Evolutionary conservation across 2,888 invertebrate species (phyloP), one percentile per base, ranked within the genome.

Genomic region (Spicauda simplicius): DNA sequence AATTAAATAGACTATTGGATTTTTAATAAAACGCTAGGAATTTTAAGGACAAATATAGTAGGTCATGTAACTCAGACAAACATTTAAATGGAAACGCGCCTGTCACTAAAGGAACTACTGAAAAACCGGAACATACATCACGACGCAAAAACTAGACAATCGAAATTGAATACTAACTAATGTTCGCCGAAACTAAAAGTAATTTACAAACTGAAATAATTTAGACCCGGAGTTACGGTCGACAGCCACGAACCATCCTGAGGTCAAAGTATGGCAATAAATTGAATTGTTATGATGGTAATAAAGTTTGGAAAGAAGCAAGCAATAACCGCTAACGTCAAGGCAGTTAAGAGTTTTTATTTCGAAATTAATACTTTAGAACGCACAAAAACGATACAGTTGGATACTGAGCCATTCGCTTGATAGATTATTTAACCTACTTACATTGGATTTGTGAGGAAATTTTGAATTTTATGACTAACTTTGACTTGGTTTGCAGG

Each of bases 201-300:
- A 64, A 70, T 70, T 69, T 70, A 70, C 65, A 71, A 70, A 69
- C 67, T 67, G 70, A 69, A 68, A 72, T 72, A 67, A 68, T 71
- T 72, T 65, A 59, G 68, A 57, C 50, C 33, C 37, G 58, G 70
- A 72, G 61, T 72, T 56, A 67, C 50, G 61, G 67, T 67, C 60
- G 60, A 61, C 69, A 67, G 68, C 73, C 73, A 73, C 72, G 74
- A 75, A 76, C 73, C 68, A 54, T 70, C 67, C 57, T 67, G 61
- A 73, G 74, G 76, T 70, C 75, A 76, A 82, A 83, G 81, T 80
- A 81, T 74, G 67, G 72, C 77, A 73, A 77, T 84, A 84, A 83
- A 84, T 84, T 76, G 76, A 73, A 75, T 74, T 70, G 75, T 76
- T 75, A 80, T 73, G 77, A 79, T 73, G 71, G 75, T 73, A 74